Percentiles rank a stretch among this genome's conserved stretches.
Conservation (phyloP, 2,797 vertebrate genomes). For the Glossophaga mutica region DNA sequence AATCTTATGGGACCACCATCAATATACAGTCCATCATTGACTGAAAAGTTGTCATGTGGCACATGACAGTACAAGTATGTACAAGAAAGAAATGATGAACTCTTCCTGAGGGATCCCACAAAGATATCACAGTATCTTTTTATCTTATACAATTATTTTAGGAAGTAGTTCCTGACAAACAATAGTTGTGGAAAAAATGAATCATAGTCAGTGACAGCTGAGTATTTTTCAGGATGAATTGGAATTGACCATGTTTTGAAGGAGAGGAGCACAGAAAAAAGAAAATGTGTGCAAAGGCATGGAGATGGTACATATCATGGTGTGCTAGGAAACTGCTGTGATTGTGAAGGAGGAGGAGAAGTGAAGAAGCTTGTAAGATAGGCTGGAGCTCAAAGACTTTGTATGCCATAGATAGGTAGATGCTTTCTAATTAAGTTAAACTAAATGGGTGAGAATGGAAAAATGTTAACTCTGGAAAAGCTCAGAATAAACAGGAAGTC, state of each 20-base stretch:
- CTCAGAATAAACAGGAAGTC: not conserved
- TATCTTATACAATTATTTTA: not conserved
- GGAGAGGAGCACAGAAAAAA: not conserved
- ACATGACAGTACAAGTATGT: not conserved
- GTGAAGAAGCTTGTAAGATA: not conserved
- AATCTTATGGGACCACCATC: not conserved
- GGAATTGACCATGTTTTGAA: not conserved
- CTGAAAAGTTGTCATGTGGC: not conserved
- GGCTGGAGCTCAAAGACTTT: not conserved
- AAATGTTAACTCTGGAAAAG: not conserved
- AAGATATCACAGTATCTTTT: not conserved
- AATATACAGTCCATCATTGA: not conserved
- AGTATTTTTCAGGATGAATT: slow-evolving; percentile 16
- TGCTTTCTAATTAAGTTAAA: not conserved
- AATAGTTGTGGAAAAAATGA: slow-evolving; percentile 30
- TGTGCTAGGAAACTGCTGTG: not conserved
- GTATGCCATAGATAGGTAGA: not conserved
- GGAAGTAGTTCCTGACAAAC: slow-evolving; percentile 33
- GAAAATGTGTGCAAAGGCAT: not conserved
- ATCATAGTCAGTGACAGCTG: not conserved
- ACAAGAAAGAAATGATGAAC: slow-evolving; percentile 26
- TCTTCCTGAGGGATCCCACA: not conserved
- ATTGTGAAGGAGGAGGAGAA: not conserved
- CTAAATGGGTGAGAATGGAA: not conserved
- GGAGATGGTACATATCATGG: not conserved